Conservation (phyloP, 2,797 vertebrate genomes). For the Prionace glauca region DNA sequence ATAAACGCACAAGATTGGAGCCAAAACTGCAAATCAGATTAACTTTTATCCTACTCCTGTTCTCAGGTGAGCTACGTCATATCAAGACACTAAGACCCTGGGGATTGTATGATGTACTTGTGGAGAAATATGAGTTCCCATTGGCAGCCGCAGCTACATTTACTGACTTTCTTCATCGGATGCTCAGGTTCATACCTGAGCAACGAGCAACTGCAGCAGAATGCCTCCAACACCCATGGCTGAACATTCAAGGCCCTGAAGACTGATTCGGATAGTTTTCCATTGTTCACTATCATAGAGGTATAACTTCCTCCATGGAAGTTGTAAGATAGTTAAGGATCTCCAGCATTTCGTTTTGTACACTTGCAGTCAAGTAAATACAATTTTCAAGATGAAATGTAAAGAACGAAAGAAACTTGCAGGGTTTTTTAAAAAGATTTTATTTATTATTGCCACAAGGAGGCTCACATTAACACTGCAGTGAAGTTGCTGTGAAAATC, state of each 20-base stretch:
- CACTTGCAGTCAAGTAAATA: not conserved
- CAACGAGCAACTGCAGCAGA: constrained; percentile 64
- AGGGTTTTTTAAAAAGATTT: too few species aligned
- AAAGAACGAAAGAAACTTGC: not conserved
- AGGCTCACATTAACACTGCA: too few species aligned
- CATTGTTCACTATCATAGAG: not conserved
- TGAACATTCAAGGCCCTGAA: constrained; percentile 44
- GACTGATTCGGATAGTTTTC: not conserved
- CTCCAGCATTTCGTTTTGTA: not conserved
- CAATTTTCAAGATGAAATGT: not conserved
- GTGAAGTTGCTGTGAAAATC: too few species aligned
- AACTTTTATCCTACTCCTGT: not conserved
- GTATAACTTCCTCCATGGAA: not conserved
- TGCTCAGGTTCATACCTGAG: constrained; percentile 66
- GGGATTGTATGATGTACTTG: constrained; percentile 61
- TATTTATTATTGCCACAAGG: too few species aligned
- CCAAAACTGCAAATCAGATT: not conserved
- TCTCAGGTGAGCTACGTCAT: constrained; percentile 62
- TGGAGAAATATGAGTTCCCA: constrained; percentile 65
- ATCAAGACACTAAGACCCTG: constrained; percentile 58
- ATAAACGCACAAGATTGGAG: too few species aligned
- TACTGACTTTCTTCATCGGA: constrained; percentile 62
- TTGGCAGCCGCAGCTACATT: constrained; percentile 57
- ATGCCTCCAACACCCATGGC: constrained; percentile 71
- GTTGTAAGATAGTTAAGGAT: not conserved